Percentiles rank a stretch among this genome's conserved stretches.
phyloP scores from a whole-genome alignment of 2,888 invertebrate genomes.

The Pharmacophagus antenor region DNA sequence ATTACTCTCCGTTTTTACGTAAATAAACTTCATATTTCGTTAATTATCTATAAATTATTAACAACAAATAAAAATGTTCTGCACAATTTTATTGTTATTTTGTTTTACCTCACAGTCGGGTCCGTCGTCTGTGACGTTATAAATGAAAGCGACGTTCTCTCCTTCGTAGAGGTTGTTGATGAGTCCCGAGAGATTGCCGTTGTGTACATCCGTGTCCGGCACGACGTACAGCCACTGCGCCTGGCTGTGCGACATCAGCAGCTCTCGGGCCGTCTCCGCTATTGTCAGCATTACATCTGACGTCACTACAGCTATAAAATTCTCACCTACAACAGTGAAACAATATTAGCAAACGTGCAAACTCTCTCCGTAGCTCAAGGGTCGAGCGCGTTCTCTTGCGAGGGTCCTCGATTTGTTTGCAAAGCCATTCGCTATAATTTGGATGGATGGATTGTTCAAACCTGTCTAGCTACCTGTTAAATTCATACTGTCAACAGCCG shows the following conservation, averaged over 20 bases:
- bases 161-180: slow-evolving; percentile 85
- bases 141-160: slow-evolving; percentile 89
- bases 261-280: slow-evolving; percentile 84
- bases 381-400: too few relatives aligned
- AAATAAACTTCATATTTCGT: too few relatives aligned
- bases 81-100: background rate
- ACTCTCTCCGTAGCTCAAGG: too few relatives aligned
- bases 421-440: too few relatives aligned
- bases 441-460: too few relatives aligned
- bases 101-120: slow-evolving; percentile 78
- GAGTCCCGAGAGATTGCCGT: slow-evolving; percentile 78
- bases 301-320: slow-evolving; percentile 84
- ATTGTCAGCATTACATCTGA: slow-evolving; percentile 82
- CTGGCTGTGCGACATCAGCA: slow-evolving; percentile 84
- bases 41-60: too few relatives aligned
- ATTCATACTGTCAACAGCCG: too few relatives aligned
- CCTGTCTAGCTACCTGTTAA: too few relatives aligned
- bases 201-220: slow-evolving; percentile 78
- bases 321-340: slow-evolving; percentile 57
- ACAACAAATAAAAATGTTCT: too few relatives aligned
- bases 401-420: too few relatives aligned
- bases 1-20: too few relatives aligned
- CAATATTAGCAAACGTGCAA: background rate
- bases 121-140: slow-evolving; percentile 82
- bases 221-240: slow-evolving; percentile 92